phyloP scores from a whole-genome alignment of 2,888 invertebrate species.

The Rapana venosa region DNA sequence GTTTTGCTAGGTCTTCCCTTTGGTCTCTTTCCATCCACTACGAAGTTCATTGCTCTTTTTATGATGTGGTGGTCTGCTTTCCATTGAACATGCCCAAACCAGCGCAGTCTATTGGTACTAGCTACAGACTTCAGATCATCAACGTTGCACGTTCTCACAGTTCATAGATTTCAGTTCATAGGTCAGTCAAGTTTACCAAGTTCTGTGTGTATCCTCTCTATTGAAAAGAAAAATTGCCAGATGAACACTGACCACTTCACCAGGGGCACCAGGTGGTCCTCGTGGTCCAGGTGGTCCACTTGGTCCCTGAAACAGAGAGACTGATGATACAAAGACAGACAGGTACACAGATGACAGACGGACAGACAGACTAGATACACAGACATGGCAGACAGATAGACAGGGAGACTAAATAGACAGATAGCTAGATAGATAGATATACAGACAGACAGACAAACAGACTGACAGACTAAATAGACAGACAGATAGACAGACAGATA shows the following conservation, averaged over 20 bases:
- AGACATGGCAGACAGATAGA: neutral
- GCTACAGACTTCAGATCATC: no score
- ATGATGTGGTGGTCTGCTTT: no score
- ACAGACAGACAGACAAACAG: neutral
- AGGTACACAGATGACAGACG: neutral
- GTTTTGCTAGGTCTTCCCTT: no score
- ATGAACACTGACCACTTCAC: constrained; percentile 43
- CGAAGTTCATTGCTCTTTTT: no score
- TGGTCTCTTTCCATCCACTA: no score
- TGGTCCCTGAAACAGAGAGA: constrained; percentile 57
- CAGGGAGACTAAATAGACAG: neutral
- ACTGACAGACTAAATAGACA: neutral
- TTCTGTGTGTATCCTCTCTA: no score
- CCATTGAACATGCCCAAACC: no score
- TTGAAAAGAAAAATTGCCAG: neutral
- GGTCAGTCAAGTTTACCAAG: no score
- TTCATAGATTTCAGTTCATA: no score
- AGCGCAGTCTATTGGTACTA: no score
- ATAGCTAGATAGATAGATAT: neutral
- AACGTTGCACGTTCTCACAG: no score
- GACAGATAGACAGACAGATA: neutral
- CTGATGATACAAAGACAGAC: constrained; percentile 11
- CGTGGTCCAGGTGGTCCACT: constrained; percentile 80
- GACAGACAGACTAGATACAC: constrained; percentile 7
- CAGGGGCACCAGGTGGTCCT: constrained; percentile 83